Evolutionary conservation across 2,113 vertebrate species (phyloP).

Genomic region (Gavia stellata): DNA sequence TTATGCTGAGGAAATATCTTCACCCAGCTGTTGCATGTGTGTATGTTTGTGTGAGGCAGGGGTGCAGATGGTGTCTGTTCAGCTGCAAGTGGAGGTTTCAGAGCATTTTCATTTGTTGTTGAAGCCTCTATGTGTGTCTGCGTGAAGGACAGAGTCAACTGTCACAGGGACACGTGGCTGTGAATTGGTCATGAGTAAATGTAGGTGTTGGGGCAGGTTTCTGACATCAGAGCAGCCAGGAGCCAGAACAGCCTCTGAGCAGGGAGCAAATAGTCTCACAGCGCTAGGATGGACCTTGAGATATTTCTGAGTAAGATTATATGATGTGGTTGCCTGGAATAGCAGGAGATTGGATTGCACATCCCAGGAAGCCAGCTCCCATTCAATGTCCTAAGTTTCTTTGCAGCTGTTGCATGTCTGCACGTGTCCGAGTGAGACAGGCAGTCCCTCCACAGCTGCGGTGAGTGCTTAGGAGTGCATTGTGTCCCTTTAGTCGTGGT

Average conservation of each 20-base stretch:
- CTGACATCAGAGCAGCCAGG: not conserved
- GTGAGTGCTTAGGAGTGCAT: not conserved
- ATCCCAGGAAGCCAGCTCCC: not conserved
- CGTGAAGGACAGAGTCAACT: not conserved
- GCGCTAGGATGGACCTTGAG: not conserved
- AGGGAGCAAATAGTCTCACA: not conserved
- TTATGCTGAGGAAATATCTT: not conserved
- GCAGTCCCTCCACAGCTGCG: not conserved
- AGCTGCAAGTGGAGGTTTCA: not conserved
- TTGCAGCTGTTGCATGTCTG: not conserved
- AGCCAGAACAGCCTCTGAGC: not conserved
- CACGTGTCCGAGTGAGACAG: not conserved
- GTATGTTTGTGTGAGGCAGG: not conserved
- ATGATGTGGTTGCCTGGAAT: not conserved
- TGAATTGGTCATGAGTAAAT: not conserved
- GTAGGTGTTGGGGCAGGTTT: not conserved
- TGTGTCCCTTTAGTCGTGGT: accelerated
- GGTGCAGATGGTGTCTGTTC: not conserved
- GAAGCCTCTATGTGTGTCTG: accelerated
- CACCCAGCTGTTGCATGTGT: not conserved
- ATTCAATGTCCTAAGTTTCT: not conserved
- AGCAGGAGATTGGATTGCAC: not conserved
- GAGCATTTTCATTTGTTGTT: not conserved
- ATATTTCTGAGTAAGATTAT: not conserved
- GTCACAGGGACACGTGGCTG: not conserved